Evolutionary conservation across 2,797 vertebrate genomes (phyloP), one percentile per base, ranked within the genome.

Genomic region (Poliocrania exsul): DNA sequence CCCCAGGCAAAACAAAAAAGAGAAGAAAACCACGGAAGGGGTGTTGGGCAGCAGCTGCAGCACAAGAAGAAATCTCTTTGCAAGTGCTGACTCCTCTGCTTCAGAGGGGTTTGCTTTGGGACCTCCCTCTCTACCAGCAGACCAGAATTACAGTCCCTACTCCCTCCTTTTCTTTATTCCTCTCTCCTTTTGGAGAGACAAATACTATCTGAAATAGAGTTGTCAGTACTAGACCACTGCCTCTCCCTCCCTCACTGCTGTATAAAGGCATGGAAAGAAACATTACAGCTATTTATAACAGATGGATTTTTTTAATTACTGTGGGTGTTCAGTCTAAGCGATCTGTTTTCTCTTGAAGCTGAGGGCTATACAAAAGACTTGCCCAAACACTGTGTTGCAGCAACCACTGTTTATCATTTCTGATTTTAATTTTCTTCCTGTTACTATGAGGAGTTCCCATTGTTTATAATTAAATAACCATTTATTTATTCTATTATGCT

Each of bases 381-480:
- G 47, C 19, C 28, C 25, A 78, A 92, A 86, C 58, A 40, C 47
- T 33, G 28, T n/a, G n/a, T 64, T 4, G 0, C 44, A 95, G 0
- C 44, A 95, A 92, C 26, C 3, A 4, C 51, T 66, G 60, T 64
- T 95, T 67, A 80, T 73, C 2, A 60, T 73, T 81, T 77, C 81
- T 42, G 58, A 67, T 53, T 66, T 84, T 93, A 77, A 86, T 90
- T 79, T 88, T 86, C 67, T 85, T 88, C 64, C 74, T 86, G 86
- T 80, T 89, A 85, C 67, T 50, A 67, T 35, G 44, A 92, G 26
- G 51, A 72, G 6, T 37, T 95, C 33, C n/a, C 6, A 18, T 37
- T 86, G 71, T 80, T 95, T 80, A 73, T 53, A 94, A 94, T 93
- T 56, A 92, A 92, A 73, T 42, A 90, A 47, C 47, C 56, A 77